These are phyloP conservation scores for Pipistrellus pygmaeus DNA, from an alignment of 2,797 vertebrate species.

Conservation along the genomic window DNA sequence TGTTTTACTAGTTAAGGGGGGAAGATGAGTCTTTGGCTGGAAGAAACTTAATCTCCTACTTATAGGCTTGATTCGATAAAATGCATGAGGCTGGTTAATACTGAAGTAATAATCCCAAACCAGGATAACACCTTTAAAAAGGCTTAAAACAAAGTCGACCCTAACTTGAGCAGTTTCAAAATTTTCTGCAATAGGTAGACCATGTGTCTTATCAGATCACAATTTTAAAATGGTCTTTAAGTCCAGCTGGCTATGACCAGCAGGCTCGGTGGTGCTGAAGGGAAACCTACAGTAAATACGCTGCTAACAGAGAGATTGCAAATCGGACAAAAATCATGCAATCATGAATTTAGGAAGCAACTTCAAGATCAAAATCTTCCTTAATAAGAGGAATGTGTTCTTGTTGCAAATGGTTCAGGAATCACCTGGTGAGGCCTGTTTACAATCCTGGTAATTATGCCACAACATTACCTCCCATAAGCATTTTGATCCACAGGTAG, in stretches of 20 bases:
- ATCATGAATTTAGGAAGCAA: conserved; percentile 27
- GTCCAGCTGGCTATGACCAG: background rate
- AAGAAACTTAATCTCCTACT: conserved; percentile 29
- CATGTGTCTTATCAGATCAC: background rate
- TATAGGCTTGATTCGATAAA: conserved; percentile 12
- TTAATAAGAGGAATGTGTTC: background rate
- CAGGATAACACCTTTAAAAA: background rate
- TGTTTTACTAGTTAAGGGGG: conserved; percentile 20
- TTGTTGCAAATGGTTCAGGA: background rate
- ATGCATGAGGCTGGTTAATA: background rate
- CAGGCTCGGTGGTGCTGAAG: background rate
- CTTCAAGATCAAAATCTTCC: background rate
- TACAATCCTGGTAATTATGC: background rate
- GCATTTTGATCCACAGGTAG: background rate
- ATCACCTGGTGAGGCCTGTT: background rate
- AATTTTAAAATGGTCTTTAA: conserved; percentile 26
- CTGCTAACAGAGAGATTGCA: conserved; percentile 32
- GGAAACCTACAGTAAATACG: background rate
- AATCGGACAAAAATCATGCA: background rate
- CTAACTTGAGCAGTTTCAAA: conserved; percentile 5
- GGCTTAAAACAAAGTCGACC: background rate
- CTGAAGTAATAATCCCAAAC: background rate
- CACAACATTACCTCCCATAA: background rate
- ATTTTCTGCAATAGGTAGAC: background rate
- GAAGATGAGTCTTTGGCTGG: conserved; percentile 8